Percentiles rank a stretch among this genome's conserved stretches.
Conservation (phyloP, 2,888 invertebrate species). For the Cantharis flavilabris region DNA sequence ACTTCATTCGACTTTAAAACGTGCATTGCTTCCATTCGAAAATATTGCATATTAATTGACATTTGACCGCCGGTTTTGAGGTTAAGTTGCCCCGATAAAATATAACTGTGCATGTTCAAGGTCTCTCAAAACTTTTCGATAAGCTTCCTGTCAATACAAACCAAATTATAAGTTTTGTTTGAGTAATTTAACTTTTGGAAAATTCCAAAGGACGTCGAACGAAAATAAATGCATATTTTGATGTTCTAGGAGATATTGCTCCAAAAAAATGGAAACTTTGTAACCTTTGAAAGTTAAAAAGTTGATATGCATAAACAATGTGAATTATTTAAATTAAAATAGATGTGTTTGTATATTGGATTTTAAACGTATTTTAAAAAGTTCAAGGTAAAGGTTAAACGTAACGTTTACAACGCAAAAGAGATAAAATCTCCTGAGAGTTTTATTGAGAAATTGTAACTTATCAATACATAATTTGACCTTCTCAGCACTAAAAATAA, state of each 20-base stretch:
- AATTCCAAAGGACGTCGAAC: background rate
- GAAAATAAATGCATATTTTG: background rate
- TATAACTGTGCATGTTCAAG: background rate
- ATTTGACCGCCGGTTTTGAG: background rate
- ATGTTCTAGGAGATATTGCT: background rate
- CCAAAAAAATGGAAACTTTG: background rate
- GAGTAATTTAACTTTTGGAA: background rate
- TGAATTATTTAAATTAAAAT: background rate
- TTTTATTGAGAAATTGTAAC: background rate
- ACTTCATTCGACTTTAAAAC: background rate
- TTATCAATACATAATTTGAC: conserved; percentile 1
- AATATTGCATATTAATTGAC: background rate
- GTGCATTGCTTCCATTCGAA: background rate
- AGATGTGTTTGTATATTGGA: conserved; percentile 10
- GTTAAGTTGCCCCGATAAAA: background rate
- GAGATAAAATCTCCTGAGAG: conserved; percentile 14
- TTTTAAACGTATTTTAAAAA: conserved; percentile 8
- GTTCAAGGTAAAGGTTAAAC: conserved; percentile 19
- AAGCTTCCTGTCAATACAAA: background rate
- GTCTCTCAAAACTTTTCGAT: background rate
- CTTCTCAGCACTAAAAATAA: background rate
- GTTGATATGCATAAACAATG: background rate
- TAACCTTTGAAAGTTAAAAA: background rate
- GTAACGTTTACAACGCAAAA: conserved; percentile 11
- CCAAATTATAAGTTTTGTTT: background rate